Base-by-base conservation (phyloP, 2,797 vertebrate species). In the Rhynchonycteris naso region DNA sequence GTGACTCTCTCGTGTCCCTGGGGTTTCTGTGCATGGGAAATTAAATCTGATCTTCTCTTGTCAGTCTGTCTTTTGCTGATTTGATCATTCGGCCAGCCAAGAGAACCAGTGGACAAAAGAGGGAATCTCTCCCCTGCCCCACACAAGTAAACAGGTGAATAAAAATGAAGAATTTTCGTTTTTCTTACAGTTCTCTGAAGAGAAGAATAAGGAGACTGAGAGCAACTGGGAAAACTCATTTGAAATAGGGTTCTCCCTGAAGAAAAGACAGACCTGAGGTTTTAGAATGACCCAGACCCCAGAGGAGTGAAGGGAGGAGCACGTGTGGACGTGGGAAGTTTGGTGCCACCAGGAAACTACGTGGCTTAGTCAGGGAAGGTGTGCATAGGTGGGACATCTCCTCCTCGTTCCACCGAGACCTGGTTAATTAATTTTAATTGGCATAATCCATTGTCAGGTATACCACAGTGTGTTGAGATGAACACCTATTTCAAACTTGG, bases 351-450 rank as follows among this genome's bases (percentile, higher is more conserved):
- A 38, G 68, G 50, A 38, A 24, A 9, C 30, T 5, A 0, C 61
- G 0, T 0, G 30, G 65, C 56, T 56, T 11, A 11, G 28, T 5
- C 10, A 2, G 76, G 47, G 24, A 19, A 24, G 21, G 59, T 5
- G 5, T 22, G 24, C 7, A 56, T 1, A 4, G 68, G 88, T 33
- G 50, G 65, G 50, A 0, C 35, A 0, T 24, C 6, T 5, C 65
- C 35, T 6, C 66, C 26, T 26, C 7, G 7, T 4, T 4, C 47
- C 33, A 0, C 65, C 2, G 4, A 14, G 4, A 19, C 1, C 71
- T 5, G n/a, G 24, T 22, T 58, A 18, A 6, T n/a, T 61, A 19
- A 5, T 68, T 24, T 38, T 22, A 2, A 52, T 4, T 15, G 43
- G 9, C 56, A 33, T 56, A 3, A 4, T 71, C 11, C n/a, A 11